A percentile compares a stretch with the other conserved stretches of the same genome.
phyloP scores from a whole-genome alignment of 1,140 invertebrate genomes.

The Ephestia elutella region DNA sequence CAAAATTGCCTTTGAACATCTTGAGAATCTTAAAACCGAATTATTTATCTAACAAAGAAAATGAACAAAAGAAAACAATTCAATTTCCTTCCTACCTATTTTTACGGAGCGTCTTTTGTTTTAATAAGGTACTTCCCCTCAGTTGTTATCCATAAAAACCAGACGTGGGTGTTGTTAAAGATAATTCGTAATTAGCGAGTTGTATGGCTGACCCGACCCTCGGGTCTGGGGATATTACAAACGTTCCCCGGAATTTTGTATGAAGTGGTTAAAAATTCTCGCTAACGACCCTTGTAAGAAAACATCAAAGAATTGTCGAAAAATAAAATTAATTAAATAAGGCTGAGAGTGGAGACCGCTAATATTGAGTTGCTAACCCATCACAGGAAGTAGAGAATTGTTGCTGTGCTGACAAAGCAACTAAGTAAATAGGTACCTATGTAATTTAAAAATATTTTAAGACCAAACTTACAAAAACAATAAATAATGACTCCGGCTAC shows the following conservation, averaged over 20 bases:
- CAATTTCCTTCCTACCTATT: neutral
- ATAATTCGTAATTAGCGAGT: conserved; percentile 1
- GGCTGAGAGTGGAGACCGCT: too few species aligned
- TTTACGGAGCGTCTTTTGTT: neutral
- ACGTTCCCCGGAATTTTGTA: neutral
- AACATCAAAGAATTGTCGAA: neutral
- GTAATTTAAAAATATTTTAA: too few species aligned
- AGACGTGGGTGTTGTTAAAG: neutral
- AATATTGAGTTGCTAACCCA: neutral
- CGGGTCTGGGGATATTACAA: neutral
- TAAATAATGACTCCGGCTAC: too few species aligned
- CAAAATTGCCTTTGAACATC: too few species aligned
- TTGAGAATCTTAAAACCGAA: too few species aligned
- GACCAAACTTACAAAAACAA: too few species aligned
- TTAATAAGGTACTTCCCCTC: neutral
- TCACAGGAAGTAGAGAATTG: neutral
- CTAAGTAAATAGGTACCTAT: too few species aligned
- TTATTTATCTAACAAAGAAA: neutral
- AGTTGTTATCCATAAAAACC: conserved; percentile 1
- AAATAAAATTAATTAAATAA: too few species aligned
- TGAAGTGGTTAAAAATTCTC: neutral
- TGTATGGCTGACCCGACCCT: neutral
- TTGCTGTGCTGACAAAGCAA: too few species aligned
- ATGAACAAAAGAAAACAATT: neutral
- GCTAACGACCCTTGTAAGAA: neutral